Conservation (phyloP, 2,888 invertebrate species). For the Isoperla grammatica region DNA sequence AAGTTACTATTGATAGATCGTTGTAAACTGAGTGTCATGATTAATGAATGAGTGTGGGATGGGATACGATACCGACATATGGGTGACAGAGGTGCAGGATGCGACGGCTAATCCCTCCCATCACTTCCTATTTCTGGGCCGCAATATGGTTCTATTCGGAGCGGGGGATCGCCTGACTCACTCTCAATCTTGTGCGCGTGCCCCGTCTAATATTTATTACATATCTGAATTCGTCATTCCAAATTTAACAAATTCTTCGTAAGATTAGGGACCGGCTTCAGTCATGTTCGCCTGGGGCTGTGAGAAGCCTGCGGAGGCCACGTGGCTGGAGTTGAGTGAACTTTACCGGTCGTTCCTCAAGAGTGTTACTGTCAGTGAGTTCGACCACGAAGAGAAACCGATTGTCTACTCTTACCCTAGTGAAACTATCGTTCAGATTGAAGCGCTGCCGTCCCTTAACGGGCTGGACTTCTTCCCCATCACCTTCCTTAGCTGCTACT, state of each 20-base stretch:
- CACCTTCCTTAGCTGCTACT: conserved; percentile 56
- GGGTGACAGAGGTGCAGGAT: too few relatives aligned
- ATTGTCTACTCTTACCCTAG: conserved; percentile 49
- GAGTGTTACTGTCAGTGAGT: conserved; percentile 59
- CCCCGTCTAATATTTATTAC: background rate
- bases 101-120: background rate
- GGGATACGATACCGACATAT: too few relatives aligned
- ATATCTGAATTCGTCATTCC: background rate
- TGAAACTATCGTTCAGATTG: conserved; percentile 42
- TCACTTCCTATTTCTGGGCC: conserved; percentile 12
- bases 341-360: conserved; percentile 50
- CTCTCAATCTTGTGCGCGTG: background rate
- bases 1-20: too few relatives aligned
- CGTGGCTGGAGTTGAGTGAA: conserved; percentile 44
- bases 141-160: conserved; percentile 19
- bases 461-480: conserved; percentile 53
- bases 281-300: conserved; percentile 26
- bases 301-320: conserved; percentile 23
- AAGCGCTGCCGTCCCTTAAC: conserved; percentile 45
- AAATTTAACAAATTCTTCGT: background rate
- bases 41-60: too few relatives aligned
- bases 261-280: background rate
- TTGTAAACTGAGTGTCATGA: too few relatives aligned
- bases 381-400: conserved; percentile 55
- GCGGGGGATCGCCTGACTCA: conserved; percentile 8